Evolutionary conservation across 2,888 invertebrate species (phyloP).

Genomic region (Willowsia nigromaculata): DNA sequence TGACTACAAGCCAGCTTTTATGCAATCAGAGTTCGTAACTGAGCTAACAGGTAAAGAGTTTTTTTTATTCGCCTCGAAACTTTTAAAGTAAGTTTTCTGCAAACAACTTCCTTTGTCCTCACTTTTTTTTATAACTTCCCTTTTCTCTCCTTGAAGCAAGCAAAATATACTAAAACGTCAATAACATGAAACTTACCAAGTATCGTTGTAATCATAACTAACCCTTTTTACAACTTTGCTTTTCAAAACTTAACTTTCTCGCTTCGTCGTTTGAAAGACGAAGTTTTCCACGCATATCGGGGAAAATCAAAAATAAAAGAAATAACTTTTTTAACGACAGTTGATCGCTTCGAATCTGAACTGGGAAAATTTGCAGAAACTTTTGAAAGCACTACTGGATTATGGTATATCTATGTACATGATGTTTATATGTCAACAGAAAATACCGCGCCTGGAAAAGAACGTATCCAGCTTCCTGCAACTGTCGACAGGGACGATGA

Average conservation of each 20-base stretch:
- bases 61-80: not conserved
- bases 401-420: not conserved
- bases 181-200: not conserved
- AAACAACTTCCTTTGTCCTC: not conserved
- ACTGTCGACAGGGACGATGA: slow-evolving; percentile 93
- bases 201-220: slow-evolving; percentile 10
- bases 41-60: slow-evolving; percentile 86
- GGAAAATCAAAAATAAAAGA: not conserved
- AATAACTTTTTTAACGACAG: slow-evolving; percentile 7
- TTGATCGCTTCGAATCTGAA: not conserved
- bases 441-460: slow-evolving; percentile 84
- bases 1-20: slow-evolving; percentile 93
- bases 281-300: not conserved
- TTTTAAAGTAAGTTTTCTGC: not conserved
- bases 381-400: not conserved
- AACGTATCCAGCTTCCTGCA: slow-evolving; percentile 86
- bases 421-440: slow-evolving; percentile 80
- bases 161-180: not conserved
- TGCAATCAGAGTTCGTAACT: slow-evolving; percentile 86
- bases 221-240: slow-evolving; percentile 34
- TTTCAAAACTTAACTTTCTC: slow-evolving; percentile 36
- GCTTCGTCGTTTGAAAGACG: not conserved
- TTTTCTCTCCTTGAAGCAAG: not conserved
- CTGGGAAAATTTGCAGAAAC: slow-evolving; percentile 3
- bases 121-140: slow-evolving; percentile 38